Evolutionary conservation across 2,113 vertebrate genomes (phyloP).

Genomic region (Calonectris borealis): DNA sequence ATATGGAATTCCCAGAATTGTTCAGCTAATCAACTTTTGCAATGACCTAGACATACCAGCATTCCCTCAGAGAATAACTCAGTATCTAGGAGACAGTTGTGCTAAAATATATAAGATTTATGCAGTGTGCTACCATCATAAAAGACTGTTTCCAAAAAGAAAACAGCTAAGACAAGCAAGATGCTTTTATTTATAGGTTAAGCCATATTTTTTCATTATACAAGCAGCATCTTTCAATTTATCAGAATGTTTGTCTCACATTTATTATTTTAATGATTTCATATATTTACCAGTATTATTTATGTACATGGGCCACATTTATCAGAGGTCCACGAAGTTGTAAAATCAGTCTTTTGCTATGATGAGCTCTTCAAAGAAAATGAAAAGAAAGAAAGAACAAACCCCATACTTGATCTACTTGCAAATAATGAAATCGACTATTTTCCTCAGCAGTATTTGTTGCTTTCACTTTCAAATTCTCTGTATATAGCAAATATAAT

Average conservation of each 20-base stretch:
- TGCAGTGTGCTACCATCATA: neutral
- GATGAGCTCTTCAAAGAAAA: neutral
- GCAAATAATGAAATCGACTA: neutral
- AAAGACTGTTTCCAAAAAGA: constrained; percentile 34
- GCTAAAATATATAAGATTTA: constrained; percentile 42
- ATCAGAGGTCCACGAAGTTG: neutral
- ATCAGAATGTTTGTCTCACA: neutral
- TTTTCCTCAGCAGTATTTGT: neutral
- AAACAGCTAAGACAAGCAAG: constrained; percentile 32
- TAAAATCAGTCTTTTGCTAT: neutral
- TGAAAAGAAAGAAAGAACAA: neutral
- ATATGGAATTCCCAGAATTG: neutral
- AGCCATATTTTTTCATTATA: neutral
- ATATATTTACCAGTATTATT: neutral
- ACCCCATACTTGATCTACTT: neutral
- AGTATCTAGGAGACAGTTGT: constrained; percentile 4
- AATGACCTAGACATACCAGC: neutral
- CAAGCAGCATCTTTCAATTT: constrained; percentile 16
- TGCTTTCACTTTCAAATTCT: neutral
- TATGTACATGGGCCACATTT: neutral
- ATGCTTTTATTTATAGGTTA: constrained; percentile 25
- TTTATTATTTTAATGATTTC: constrained; percentile 49
- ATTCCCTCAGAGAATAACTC: constrained; percentile 39
- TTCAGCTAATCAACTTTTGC: constrained; percentile 16
- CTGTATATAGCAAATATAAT: neutral